phyloP scores from a whole-genome alignment of 1,140 invertebrate species.

The Cotesia vestalis region DNA sequence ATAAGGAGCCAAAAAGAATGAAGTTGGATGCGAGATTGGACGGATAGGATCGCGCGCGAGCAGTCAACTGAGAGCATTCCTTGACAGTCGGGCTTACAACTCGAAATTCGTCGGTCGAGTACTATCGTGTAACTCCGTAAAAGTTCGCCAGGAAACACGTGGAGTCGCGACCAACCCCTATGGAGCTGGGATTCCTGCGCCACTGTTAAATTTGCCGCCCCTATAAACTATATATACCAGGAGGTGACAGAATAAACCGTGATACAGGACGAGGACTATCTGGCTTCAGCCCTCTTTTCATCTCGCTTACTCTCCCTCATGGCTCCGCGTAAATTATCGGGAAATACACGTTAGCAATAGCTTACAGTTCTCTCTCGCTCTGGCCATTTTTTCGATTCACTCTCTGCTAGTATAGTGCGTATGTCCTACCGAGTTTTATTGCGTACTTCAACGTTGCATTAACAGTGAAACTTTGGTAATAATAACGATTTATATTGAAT shows the following conservation, averaged over 20 bases:
- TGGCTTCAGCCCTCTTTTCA: neutral
- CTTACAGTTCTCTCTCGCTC: neutral
- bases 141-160: conserved; percentile 56
- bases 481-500: conserved; percentile 22
- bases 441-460: conserved; percentile 19
- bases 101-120: conserved; percentile 52
- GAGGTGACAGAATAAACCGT: neutral
- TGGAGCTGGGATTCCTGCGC: conserved; percentile 19
- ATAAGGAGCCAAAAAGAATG: conserved; percentile 8
- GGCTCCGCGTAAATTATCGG: conserved; percentile 32
- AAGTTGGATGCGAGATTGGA: conserved; percentile 17
- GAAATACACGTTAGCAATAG: conserved; percentile 35
- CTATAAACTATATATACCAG: neutral
- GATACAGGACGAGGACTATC: conserved; percentile 4
- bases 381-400: neutral
- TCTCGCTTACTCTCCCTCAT: conserved; percentile 10
- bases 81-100: conserved; percentile 45
- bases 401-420: neutral
- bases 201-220: conserved; percentile 41
- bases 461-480: conserved; percentile 18
- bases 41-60: conserved; percentile 32
- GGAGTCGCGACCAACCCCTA: conserved; percentile 41
- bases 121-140: conserved; percentile 48
- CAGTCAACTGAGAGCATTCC: conserved; percentile 41
- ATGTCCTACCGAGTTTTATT: conserved; percentile 22